Percentiles rank a stretch among this genome's conserved stretches.
Evolutionary conservation across 1,140 invertebrate species (phyloP).

Genomic region (Grapholita molesta): DNA sequence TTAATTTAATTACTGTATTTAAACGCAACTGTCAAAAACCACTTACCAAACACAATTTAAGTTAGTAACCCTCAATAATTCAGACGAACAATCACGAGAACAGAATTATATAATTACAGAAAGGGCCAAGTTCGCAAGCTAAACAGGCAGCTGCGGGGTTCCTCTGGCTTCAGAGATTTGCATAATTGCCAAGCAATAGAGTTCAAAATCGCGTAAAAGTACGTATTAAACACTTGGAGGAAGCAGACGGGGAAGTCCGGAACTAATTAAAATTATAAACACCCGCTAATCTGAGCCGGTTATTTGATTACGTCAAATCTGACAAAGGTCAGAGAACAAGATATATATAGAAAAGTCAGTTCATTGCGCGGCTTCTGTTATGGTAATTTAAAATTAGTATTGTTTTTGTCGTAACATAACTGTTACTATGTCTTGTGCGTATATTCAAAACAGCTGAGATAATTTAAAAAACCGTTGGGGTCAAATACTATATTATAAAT

Average conservation of each 20-base stretch:
- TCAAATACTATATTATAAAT: too few species aligned
- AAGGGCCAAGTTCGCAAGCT: neutral
- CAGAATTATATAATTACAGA: constrained; percentile 1
- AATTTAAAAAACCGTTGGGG: too few species aligned
- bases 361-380: neutral
- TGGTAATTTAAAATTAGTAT: neutral
- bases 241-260: neutral
- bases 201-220: neutral
- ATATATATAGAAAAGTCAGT: neutral
- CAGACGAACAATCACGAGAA: neutral
- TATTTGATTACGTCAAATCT: constrained; percentile 17
- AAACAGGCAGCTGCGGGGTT: neutral
- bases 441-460: too few species aligned
- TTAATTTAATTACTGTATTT: neutral
- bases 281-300: constrained; percentile 7
- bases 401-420: neutral
- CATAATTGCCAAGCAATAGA: neutral
- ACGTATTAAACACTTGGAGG: neutral
- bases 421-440: too few species aligned
- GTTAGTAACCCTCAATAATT: constrained; percentile 3
- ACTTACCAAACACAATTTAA: neutral
- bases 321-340: neutral
- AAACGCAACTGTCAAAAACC: neutral
- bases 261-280: constrained; percentile 18
- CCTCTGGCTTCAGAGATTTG: neutral